Evolutionary conservation across 2,888 invertebrate species (phyloP).

Genomic region (Nymphalis urticae): DNA sequence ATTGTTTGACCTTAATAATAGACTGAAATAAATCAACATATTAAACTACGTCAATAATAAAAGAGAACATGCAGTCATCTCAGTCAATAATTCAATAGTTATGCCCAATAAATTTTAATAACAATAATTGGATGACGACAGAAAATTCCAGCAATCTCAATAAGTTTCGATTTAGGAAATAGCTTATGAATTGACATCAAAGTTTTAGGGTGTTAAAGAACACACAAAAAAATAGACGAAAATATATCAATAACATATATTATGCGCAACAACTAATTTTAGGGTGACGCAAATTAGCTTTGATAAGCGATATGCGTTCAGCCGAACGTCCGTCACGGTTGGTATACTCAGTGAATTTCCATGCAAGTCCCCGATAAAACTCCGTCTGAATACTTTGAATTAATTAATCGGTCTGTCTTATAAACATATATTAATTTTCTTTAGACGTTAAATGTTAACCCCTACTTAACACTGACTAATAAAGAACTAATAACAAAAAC

Average conservation of each 20-base stretch:
- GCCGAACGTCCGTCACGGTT: slow-evolving; percentile 42
- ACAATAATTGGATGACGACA: slow-evolving; percentile 60
- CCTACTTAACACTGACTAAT: slow-evolving; percentile 60
- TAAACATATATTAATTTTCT: slow-evolving; percentile 72
- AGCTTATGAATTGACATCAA: slow-evolving; percentile 7
- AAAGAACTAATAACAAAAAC: slow-evolving; percentile 57
- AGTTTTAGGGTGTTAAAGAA: too few species aligned
- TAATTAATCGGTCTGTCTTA: slow-evolving; percentile 62
- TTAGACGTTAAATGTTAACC: slow-evolving; percentile 61
- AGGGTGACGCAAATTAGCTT: slow-evolving; percentile 58
- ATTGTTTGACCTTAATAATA: slow-evolving; percentile 40
- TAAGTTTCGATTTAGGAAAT: slow-evolving; percentile 41
- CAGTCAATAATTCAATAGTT: slow-evolving; percentile 61
- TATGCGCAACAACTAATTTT: too few species aligned
- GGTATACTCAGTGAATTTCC: slow-evolving; percentile 39
- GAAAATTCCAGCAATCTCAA: slow-evolving; percentile 47
- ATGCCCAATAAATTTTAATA: slow-evolving; percentile 67
- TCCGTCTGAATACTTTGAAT: slow-evolving; percentile 52
- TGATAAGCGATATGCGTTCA: slow-evolving; percentile 56
- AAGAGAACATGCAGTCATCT: slow-evolving; percentile 51
- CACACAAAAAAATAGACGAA: too few species aligned
- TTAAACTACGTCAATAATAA: slow-evolving; percentile 62
- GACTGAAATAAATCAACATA: slow-evolving; percentile 64
- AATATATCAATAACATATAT: too few species aligned
- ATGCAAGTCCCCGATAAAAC: slow-evolving; percentile 35